These are phyloP conservation scores for Gymnogyps californianus DNA, from an alignment of 2,113 vertebrate genomes.

Conservation along the genomic window DNA sequence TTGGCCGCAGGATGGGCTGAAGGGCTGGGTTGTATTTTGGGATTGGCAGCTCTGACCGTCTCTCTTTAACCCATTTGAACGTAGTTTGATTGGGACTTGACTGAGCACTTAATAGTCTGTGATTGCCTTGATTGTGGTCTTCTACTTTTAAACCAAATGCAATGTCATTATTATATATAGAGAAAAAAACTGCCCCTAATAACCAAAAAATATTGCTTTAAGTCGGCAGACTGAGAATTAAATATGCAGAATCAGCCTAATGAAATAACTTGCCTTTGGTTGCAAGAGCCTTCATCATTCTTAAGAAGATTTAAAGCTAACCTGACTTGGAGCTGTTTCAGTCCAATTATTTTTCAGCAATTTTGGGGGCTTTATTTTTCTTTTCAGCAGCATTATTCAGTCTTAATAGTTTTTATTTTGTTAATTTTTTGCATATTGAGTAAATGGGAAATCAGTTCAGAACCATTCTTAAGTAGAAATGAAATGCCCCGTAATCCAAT, in stretches of 20 bases:
- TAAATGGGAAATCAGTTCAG: conserved; percentile 51
- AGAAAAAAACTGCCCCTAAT: background rate
- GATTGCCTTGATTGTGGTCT: conserved; percentile 31
- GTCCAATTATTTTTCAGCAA: conserved; percentile 2
- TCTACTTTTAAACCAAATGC: conserved; percentile 13
- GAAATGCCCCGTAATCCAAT: conserved; percentile 59
- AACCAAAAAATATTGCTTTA: conserved; percentile 31
- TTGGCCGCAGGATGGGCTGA: background rate
- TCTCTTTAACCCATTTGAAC: conserved; percentile 40
- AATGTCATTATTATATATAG: background rate
- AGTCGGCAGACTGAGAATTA: conserved; percentile 19
- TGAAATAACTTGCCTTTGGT: conserved; percentile 58
- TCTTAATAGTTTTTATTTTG: conserved; percentile 23
- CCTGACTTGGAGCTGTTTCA: conserved; percentile 39
- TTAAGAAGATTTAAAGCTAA: conserved; percentile 65
- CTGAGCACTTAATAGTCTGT: conserved; percentile 12
- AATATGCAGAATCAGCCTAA: conserved; percentile 49
- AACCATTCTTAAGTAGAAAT: conserved; percentile 60
- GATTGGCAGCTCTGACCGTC: background rate
- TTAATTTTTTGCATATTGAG: conserved; percentile 31
- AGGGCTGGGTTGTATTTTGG: conserved; percentile 29
- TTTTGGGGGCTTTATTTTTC: background rate
- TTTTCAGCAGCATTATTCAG: conserved; percentile 42
- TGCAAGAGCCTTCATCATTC: conserved; percentile 16
- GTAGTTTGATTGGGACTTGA: background rate